Evolutionary conservation across 2,113 vertebrate genomes (phyloP).

Genomic region (Enhydra lutris): DNA sequence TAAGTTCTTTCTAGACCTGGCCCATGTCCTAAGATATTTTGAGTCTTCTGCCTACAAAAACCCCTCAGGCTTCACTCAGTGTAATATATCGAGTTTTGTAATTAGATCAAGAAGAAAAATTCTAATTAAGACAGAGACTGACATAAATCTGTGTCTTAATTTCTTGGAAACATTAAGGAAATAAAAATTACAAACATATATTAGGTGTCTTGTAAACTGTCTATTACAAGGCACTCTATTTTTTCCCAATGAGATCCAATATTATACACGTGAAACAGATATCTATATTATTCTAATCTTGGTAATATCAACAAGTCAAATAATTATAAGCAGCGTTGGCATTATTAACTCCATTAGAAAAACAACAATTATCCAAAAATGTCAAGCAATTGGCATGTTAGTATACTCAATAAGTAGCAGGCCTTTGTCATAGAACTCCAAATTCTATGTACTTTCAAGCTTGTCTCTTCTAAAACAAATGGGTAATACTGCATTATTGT

Average conservation of each 20-base stretch:
- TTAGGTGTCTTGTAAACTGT: neutral
- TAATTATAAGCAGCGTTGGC: neutral
- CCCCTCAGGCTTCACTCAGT: neutral
- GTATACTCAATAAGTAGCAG: neutral
- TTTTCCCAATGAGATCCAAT: neutral
- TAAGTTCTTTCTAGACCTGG: neutral
- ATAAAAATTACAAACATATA: neutral
- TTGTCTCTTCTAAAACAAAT: neutral
- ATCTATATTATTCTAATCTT: neutral
- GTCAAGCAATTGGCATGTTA: neutral
- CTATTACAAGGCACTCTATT: neutral
- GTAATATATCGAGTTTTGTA: neutral
- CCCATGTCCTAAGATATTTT: neutral
- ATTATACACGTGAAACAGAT: neutral
- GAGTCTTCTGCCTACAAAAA: neutral
- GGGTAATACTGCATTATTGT: neutral
- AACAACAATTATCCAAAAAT: neutral
- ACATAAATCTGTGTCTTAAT: neutral
- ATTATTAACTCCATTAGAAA: neutral
- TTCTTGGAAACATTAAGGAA: neutral
- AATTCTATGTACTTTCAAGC: neutral
- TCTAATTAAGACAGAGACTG: neutral
- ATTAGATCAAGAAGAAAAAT: neutral
- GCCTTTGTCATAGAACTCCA: neutral
- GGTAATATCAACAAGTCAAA: neutral